Percentiles rank a stretch among this genome's conserved stretches.
Evolutionary conservation across 1,140 invertebrate genomes (phyloP).

Genomic region (Caenorhabditis inopinata): DNA sequence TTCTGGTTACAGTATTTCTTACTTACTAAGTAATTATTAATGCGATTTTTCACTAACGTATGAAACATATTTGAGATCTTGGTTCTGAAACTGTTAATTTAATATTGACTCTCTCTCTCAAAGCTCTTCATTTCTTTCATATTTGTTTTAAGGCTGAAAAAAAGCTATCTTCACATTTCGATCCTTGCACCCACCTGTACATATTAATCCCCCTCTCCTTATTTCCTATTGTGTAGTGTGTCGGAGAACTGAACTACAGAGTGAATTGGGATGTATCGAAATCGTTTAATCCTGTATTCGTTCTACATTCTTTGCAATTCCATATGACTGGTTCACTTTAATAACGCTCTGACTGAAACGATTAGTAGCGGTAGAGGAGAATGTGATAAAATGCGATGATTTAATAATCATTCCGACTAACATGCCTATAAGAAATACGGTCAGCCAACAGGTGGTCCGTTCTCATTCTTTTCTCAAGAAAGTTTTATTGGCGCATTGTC

Average conservation of each 20-base stretch:
- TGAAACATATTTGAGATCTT: no score
- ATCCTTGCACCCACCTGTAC: neutral
- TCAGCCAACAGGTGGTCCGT: conserved; percentile 17
- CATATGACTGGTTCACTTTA: neutral
- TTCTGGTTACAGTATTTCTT: no score
- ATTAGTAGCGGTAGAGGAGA: no score
- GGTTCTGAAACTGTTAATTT: no score
- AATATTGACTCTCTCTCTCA: no score
- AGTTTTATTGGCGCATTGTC: neutral
- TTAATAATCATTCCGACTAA: no score
- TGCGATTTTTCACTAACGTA: no score
- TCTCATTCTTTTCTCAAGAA: neutral
- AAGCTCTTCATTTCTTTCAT: no score
- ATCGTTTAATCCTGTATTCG: conserved; percentile 22
- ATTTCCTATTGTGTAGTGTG: conserved; percentile 5
- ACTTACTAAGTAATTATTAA: no score
- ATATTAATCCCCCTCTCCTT: neutral
- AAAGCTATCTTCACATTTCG: no score
- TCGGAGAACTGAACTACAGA: conserved; percentile 1
- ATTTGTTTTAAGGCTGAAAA: no score
- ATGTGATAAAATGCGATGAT: no score
- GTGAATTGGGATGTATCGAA: conserved; percentile 12
- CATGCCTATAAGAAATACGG: neutral
- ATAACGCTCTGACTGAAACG: neutral
- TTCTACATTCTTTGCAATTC: conserved; percentile 8